Evolutionary conservation across 2,797 vertebrate genomes (phyloP).

Genomic region (Distichodus sexfasciatus): DNA sequence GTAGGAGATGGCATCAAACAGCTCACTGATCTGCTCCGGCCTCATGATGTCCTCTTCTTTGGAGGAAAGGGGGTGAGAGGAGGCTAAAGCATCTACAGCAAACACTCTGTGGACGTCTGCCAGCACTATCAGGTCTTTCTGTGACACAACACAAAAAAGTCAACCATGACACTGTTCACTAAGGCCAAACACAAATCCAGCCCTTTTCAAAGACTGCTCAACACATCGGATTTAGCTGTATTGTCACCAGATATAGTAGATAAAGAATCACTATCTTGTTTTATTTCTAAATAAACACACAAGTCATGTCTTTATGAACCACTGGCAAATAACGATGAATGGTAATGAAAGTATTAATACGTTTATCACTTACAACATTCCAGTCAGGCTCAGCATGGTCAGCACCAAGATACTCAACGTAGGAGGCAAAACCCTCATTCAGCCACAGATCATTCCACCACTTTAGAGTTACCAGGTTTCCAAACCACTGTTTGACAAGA

Average conservation of each 20-base stretch:
- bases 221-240: neutral
- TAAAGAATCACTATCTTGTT: no score
- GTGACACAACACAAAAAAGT: slow-evolving; percentile 21
- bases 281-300: no score
- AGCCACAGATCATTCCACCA: slow-evolving; percentile 99
- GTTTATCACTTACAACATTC: slow-evolving; percentile 75
- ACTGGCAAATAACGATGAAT: neutral
- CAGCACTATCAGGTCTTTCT: slow-evolving; percentile 80
- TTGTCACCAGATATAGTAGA: no score
- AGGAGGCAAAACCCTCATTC: slow-evolving; percentile 95
- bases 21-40: slow-evolving; percentile 76
- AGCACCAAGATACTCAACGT: slow-evolving; percentile 88
- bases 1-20: slow-evolving; percentile 80
- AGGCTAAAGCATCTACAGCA: slow-evolving; percentile 69
- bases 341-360: neutral
- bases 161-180: neutral
- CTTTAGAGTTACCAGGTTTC: slow-evolving; percentile 88
- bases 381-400: slow-evolving; percentile 69
- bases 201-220: neutral
- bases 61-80: slow-evolving; percentile 78
- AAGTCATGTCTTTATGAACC: no score
- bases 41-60: slow-evolving; percentile 68
- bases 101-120: slow-evolving; percentile 73
- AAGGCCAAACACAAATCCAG: no score
- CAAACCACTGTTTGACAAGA: slow-evolving; percentile 84